Evolutionary conservation across 2,797 vertebrate genomes (phyloP), one percentile per base, ranked within the genome.

Genomic region (Myotis vivesi): DNA sequence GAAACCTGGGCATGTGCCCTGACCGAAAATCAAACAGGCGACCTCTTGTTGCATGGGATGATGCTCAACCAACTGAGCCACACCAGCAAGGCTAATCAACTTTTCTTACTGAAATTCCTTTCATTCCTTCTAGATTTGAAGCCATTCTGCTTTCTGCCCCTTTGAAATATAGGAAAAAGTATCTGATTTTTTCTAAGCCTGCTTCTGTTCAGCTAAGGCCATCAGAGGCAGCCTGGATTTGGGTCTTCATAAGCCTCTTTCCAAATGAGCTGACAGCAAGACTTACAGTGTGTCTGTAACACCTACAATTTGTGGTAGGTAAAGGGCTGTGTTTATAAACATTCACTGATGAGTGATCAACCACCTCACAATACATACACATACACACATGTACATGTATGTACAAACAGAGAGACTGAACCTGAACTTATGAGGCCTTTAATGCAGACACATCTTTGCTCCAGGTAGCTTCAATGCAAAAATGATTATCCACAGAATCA

Each of bases 101-200:
- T 82, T 95, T 97, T 80, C 59, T 72, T 80, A 49, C 59, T 91
- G 66, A 77, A 97, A 95, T 84, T 53, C 59, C 44, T 95, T 73
- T 89, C 72, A 81, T 55, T 89, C 19, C 76, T 89, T 33, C 16
- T 79, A 30, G 53, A 62, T 89, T 80, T 1, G 0, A 86, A 93
- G n/a, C 71, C 80, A 76, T 59, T 94, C 38, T 94, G 15, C 77
- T 71, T 85, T 92, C 69, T 88, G 33, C 33, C 22, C 25, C 36
- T 93, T 93, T 79, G 57, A 93, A 55, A 25, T 44, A 19, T 57
- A 55, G 25, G 75, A 75, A 30, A 86, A 89, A 62, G 11, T 72
- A 86, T 68, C 68, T 84, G 16, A 90, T 81, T 96, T 94, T 73
- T 84, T 23, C 33, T n/a, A 55, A 64, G 28, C 83, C 55, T 69